Evolutionary conservation across 2,888 invertebrate species (phyloP).

Genomic region (Crepidodera aurea): DNA sequence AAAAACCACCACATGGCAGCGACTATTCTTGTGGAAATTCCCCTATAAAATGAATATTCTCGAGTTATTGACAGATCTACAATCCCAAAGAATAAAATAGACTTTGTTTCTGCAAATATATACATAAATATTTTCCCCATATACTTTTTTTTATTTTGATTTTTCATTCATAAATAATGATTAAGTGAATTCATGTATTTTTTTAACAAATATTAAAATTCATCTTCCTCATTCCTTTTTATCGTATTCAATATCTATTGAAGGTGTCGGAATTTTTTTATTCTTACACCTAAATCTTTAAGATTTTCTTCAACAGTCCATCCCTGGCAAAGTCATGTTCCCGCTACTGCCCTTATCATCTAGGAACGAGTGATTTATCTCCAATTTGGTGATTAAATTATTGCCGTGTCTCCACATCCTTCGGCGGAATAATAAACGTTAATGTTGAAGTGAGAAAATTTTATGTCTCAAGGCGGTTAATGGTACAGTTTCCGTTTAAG

Average conservation of each 20-base stretch:
- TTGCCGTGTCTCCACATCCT: background rate
- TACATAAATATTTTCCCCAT: too few relatives aligned
- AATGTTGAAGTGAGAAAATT: background rate
- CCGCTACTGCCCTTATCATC: constrained; percentile 15
- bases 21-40: constrained; percentile 87
- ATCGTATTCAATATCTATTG: too few relatives aligned
- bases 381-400: constrained; percentile 16
- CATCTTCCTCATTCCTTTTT: too few relatives aligned
- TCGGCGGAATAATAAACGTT: background rate
- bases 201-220: too few relatives aligned
- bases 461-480: background rate
- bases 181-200: too few relatives aligned
- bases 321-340: background rate
- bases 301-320: background rate
- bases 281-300: too few relatives aligned
- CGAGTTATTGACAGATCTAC: too few relatives aligned
- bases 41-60: constrained; percentile 64
- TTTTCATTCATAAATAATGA: background rate
- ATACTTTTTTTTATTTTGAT: background rate
- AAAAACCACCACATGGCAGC: constrained; percentile 95
- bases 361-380: constrained; percentile 10
- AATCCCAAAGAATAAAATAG: background rate
- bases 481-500: background rate
- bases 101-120: too few relatives aligned
- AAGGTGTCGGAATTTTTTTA: too few relatives aligned